Evolutionary conservation across 2,888 invertebrate genomes (phyloP), one percentile per base, ranked within the genome.

Genomic region (Lasioglossum morio): DNA sequence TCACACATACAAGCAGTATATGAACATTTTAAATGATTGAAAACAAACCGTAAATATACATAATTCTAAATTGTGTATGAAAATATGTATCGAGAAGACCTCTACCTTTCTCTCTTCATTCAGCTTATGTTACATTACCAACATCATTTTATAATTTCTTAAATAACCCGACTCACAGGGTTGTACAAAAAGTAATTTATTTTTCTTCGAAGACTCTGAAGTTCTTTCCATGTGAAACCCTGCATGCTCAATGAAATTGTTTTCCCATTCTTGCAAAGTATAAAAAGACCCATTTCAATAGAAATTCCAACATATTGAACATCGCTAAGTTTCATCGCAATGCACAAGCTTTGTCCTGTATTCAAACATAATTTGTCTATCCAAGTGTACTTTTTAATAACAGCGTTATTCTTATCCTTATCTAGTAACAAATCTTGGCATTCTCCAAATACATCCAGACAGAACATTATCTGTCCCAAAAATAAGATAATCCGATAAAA

Each of bases 381-480:
- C 93, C 93, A 93, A 40, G 80, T 84, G 30, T 85, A 90, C 69
- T 88, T 92, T 4, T 80, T 82, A 10, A 92, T 57, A 16, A 89
- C 86, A 4, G 90, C 93, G 48, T 81, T 86, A 63, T 93, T 92
- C 34, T 88, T 79, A 10, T 82, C 70, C 78, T 89, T 92, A 66
- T 93, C 92, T 60, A 93, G 81, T 66, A 91, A 70, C 16, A 93
- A 77, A 69, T 93, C 92, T 77, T 93, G 92, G 92, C 93, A 92
- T 79, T 91, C 92, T 53, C 93, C 93, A 23, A 93, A 78, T 14
- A 84, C 79, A 27, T 93, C 93, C 37, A 93, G 69, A 30, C 86
- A 89, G 66, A 93, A 93, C 76, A 92, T 90, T 12, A 93, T 91
- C 40, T 88, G 88, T 1, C 92, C 91, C 57, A 93, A 70, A 34